Conservation (phyloP, 2,113 vertebrate species). For the Globicephala melas region DNA sequence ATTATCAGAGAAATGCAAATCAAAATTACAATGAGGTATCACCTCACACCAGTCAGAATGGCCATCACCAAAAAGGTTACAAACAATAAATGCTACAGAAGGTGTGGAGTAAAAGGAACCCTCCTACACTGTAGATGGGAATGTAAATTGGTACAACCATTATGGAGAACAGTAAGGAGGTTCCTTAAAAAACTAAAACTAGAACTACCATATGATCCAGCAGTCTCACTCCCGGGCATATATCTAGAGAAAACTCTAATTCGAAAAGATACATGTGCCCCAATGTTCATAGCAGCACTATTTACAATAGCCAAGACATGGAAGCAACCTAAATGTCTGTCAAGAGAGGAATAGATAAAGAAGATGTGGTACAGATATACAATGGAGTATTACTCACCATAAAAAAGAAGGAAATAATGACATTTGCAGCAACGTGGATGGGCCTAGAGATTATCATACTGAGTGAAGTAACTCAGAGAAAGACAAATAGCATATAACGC, state of each 20-base stretch:
- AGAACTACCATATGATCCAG: too few species aligned
- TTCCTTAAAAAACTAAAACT: too few species aligned
- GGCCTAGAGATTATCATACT: not conserved
- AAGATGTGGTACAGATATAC: accelerated
- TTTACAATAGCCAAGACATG: not conserved
- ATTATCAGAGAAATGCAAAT: not conserved
- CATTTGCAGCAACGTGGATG: not conserved
- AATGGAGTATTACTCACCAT: not conserved
- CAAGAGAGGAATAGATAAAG: not conserved
- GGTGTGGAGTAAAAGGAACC: too few species aligned
- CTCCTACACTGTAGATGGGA: too few species aligned
- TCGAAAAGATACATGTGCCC: not conserved
- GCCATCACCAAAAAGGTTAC: too few species aligned
- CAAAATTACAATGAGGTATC: not conserved
- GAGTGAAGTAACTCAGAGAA: not conserved
- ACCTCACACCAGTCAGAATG: not conserved
- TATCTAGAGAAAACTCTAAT: too few species aligned
- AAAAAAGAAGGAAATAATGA: not conserved
- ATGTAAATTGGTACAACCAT: too few species aligned
- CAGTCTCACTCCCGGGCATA: too few species aligned
- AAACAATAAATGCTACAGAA: too few species aligned
- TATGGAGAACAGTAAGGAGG: too few species aligned
- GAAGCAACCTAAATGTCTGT: not conserved
- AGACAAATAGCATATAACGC: accelerated
- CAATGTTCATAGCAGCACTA: not conserved